phyloP scores from a whole-genome alignment of 2,797 vertebrate genomes.

The Clangula hyemalis region DNA sequence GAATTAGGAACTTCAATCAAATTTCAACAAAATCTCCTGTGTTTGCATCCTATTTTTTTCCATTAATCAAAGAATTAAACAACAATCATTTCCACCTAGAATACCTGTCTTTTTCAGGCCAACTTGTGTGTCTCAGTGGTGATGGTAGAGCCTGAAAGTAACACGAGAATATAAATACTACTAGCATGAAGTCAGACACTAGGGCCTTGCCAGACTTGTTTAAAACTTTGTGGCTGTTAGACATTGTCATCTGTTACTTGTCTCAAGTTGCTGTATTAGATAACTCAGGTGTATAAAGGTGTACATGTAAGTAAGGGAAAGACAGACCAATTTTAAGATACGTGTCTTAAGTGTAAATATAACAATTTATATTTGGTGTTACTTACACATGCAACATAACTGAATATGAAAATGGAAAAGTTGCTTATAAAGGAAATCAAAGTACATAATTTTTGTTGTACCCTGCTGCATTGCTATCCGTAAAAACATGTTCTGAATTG shows the following conservation, averaged over 20 bases:
- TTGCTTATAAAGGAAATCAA: neutral
- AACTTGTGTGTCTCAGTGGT: neutral
- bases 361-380: neutral
- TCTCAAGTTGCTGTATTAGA: neutral
- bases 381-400: neutral
- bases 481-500: neutral
- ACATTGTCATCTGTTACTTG: neutral
- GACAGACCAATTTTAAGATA: neutral
- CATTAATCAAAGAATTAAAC: neutral
- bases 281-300: neutral
- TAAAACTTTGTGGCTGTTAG: neutral
- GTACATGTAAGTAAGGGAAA: neutral
- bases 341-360: neutral
- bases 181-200: neutral
- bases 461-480: neutral
- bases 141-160: neutral
- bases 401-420: neutral
- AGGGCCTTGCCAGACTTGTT: neutral
- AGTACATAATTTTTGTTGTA: neutral
- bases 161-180: neutral
- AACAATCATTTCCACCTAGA: neutral
- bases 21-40: constrained; percentile 21
- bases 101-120: neutral
- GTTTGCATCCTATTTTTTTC: neutral
- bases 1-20: constrained; percentile 59